Evolutionary conservation across 1,140 invertebrate species (phyloP).

Genomic region (Drosophila gunungcola): DNA sequence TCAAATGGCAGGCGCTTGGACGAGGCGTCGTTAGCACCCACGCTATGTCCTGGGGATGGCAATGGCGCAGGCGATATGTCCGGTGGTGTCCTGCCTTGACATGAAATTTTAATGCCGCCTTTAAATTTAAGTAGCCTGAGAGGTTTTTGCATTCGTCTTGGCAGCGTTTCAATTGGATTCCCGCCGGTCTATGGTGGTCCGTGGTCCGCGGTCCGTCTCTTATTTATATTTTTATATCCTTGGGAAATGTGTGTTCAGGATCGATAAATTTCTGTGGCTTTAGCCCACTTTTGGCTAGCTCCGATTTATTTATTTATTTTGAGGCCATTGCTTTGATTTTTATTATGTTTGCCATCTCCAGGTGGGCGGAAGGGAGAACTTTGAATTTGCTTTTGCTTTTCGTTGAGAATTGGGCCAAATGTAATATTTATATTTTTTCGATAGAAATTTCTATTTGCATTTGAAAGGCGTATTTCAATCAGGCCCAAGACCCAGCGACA

Average conservation of each 20-base stretch:
- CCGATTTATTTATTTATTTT: slow-evolving; percentile 72
- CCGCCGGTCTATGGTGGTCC: background rate
- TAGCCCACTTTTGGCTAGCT: slow-evolving; percentile 10
- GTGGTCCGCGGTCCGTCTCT: slow-evolving; percentile 19
- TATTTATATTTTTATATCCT: slow-evolving; percentile 62
- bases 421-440: slow-evolving; percentile 41
- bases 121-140: slow-evolving; percentile 70
- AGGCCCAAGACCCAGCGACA: slow-evolving; percentile 13
- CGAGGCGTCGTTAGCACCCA: slow-evolving; percentile 62
- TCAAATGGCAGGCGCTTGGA: slow-evolving; percentile 43
- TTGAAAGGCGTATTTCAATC: slow-evolving; percentile 38
- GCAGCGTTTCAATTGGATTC: slow-evolving; percentile 60
- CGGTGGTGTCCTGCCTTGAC: slow-evolving; percentile 48
- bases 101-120: slow-evolving; percentile 69
- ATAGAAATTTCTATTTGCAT: slow-evolving; percentile 31
- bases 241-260: slow-evolving; percentile 30
- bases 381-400: slow-evolving; percentile 9
- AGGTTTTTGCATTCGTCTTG: slow-evolving; percentile 58
- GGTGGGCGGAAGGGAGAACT: slow-evolving; percentile 13
- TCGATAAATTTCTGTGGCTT: slow-evolving; percentile 56
- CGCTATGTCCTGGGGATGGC: slow-evolving; percentile 37
- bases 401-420: slow-evolving; percentile 12
- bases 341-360: slow-evolving; percentile 49
- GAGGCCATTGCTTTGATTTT: slow-evolving; percentile 68
- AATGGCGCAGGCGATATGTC: slow-evolving; percentile 18